Evolutionary conservation across 2,797 vertebrate genomes (phyloP).

Genomic region (Prionace glauca): DNA sequence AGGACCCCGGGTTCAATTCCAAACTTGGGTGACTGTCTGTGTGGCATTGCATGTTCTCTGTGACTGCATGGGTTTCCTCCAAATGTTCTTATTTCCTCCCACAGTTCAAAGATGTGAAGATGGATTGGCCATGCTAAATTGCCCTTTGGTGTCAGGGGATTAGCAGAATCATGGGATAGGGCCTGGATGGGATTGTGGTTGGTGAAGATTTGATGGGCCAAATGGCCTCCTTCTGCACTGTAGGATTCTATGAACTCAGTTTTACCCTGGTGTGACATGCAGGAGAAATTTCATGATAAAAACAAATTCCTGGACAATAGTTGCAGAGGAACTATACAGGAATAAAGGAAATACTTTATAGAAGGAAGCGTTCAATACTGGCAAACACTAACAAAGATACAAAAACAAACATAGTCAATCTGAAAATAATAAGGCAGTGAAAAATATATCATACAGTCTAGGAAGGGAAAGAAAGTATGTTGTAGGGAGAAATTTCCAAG

Average conservation of each 20-base stretch:
- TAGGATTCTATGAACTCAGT: background rate
- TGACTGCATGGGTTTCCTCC: too few species aligned
- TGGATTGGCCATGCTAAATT: too few species aligned
- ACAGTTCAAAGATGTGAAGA: too few species aligned
- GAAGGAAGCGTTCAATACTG: background rate
- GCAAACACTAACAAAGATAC: background rate
- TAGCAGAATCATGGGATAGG: too few species aligned
- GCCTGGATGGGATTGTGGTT: too few species aligned
- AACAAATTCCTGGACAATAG: background rate
- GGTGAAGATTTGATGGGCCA: too few species aligned
- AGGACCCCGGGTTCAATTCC: too few species aligned
- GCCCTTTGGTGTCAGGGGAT: too few species aligned
- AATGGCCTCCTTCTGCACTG: too few species aligned
- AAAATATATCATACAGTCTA: background rate
- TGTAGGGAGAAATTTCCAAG: background rate
- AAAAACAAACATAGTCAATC: background rate
- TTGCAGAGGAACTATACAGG: background rate
- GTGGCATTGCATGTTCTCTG: too few species aligned
- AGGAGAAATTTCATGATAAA: background rate
- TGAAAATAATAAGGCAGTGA: background rate
- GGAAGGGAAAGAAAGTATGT: background rate
- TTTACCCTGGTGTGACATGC: background rate
- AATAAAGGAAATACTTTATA: background rate
- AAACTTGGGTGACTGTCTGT: too few species aligned
- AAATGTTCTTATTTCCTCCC: too few species aligned